Conservation (phyloP, 1,140 invertebrate species). For the Metaphire vulgaris region DNA sequence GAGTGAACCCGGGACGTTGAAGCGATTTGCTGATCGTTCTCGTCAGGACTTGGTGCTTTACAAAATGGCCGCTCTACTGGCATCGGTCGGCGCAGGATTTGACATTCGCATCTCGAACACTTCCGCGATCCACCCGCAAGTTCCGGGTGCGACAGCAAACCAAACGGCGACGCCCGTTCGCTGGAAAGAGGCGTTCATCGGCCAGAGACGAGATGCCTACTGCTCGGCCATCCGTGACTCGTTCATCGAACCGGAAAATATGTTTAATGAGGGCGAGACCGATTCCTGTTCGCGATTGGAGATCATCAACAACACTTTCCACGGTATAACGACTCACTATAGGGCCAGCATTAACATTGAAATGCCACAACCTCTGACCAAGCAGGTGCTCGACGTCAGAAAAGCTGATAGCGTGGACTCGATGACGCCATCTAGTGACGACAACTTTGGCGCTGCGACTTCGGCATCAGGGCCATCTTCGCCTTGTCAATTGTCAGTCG, state of each 20-base stretch:
- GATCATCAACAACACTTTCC: constrained; percentile 74
- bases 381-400: constrained; percentile 65
- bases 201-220: constrained; percentile 47
- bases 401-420: constrained; percentile 27
- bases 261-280: constrained; percentile 10
- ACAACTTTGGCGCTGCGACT: constrained; percentile 3
- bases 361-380: constrained; percentile 65
- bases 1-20: constrained; percentile 5
- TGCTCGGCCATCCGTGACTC: constrained; percentile 48
- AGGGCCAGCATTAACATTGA: constrained; percentile 60
- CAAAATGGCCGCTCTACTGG: constrained; percentile 81
- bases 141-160: neutral
- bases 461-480: neutral
- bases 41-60: constrained; percentile 76
- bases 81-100: constrained; percentile 78
- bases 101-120: constrained; percentile 80
- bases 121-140: constrained; percentile 51
- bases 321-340: constrained; percentile 67
- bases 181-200: constrained; percentile 2
- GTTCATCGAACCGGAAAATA: constrained; percentile 46
- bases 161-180: neutral
- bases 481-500: neutral
- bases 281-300: neutral
- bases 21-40: constrained; percentile 29
- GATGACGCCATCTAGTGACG: constrained; percentile 31